These are phyloP conservation scores for Callospermophilus lateralis DNA, from an alignment of 2,113 vertebrate genomes.

Conservation along the genomic window DNA sequence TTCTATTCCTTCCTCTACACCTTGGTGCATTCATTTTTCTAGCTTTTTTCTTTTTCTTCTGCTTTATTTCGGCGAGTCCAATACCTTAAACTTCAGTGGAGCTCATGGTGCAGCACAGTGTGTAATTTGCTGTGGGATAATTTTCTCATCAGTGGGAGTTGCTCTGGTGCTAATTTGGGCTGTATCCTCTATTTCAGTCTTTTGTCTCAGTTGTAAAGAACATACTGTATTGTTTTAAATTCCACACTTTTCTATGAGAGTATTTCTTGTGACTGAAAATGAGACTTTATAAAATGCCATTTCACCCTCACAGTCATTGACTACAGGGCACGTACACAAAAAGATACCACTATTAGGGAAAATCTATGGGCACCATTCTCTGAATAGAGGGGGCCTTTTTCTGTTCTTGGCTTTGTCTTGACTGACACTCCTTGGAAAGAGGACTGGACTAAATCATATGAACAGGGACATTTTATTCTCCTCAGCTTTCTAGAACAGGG, in stretches of 20 bases:
- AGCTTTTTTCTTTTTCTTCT: background rate
- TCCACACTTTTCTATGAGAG: constrained; percentile 46
- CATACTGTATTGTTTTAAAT: constrained; percentile 50
- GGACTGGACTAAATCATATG: background rate
- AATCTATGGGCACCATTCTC: background rate
- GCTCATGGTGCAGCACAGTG: background rate
- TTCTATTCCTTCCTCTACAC: background rate
- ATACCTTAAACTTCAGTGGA: background rate
- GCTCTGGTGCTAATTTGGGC: constrained; percentile 73
- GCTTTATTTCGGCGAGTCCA: background rate
- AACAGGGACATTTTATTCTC: background rate
- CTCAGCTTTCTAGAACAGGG: background rate
- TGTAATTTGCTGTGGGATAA: constrained; percentile 62
- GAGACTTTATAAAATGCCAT: constrained; percentile 52
- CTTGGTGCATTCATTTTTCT: constrained; percentile 45
- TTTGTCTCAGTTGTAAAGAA: constrained; percentile 74
- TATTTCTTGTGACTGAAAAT: constrained; percentile 51
- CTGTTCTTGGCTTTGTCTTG: background rate
- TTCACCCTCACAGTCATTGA: background rate
- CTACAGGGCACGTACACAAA: background rate
- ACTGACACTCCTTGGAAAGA: constrained; percentile 14
- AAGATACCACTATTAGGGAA: background rate
- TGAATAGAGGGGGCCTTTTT: background rate
- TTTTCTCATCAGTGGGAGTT: constrained; percentile 78
- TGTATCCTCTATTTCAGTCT: constrained; percentile 62